Evolutionary conservation across 2,888 invertebrate species (phyloP).

Genomic region (Mayetiola destructor): DNA sequence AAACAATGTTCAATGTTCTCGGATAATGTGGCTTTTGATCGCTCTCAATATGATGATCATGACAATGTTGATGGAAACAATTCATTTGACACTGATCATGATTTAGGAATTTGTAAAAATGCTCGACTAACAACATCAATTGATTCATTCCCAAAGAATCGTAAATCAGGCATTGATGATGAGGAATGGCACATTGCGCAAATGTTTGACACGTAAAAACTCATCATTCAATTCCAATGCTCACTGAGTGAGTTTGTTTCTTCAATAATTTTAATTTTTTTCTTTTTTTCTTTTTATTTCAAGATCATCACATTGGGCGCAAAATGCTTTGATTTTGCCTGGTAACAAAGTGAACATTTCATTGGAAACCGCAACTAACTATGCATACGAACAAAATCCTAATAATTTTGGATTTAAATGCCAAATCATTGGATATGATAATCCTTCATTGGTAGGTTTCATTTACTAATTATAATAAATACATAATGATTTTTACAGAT

Average conservation of each 20-base stretch:
- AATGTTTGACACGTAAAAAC: constrained; percentile 6
- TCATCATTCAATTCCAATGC: too few species aligned
- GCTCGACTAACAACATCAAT: background rate
- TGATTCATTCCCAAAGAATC: background rate
- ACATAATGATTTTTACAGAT: background rate
- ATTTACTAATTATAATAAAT: background rate
- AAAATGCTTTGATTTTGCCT: constrained; percentile 69
- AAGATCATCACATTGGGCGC: constrained; percentile 55
- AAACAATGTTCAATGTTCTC: constrained; percentile 26
- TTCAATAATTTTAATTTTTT: background rate
- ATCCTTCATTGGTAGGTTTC: constrained; percentile 39
- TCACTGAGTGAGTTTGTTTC: too few species aligned
- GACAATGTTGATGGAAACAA: background rate
- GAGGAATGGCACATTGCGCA: constrained; percentile 13
- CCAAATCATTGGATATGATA: constrained; percentile 68
- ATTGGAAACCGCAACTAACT: constrained; percentile 88
- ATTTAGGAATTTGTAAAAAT: constrained; percentile 13
- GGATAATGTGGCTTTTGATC: constrained; percentile 23
- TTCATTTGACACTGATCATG: constrained; percentile 7
- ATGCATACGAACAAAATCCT: constrained; percentile 76
- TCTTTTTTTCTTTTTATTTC: constrained; percentile 14
- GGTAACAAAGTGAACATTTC: constrained; percentile 92
- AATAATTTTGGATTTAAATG: constrained; percentile 67
- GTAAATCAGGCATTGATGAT: background rate
- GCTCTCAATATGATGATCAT: background rate